These are phyloP conservation scores for Dryadula phaetusa DNA, from an alignment of 2,888 invertebrate species.

Conservation along the genomic window DNA sequence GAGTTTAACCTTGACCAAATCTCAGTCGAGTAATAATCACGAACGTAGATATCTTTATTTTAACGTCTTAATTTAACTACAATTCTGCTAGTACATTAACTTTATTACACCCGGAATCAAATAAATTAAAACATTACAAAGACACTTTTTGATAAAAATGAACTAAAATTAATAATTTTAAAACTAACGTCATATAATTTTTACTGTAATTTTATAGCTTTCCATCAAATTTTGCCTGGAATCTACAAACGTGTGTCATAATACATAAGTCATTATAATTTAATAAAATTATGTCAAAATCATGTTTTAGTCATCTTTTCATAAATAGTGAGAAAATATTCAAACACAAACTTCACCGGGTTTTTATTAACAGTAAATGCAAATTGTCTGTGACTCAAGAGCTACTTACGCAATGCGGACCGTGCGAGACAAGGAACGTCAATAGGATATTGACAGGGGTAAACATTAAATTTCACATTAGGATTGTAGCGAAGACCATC, in stretches of 20 bases:
- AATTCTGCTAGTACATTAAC: not conserved
- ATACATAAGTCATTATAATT: conserved; percentile 10
- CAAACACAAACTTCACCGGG: conserved; percentile 2
- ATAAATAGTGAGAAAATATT: not conserved
- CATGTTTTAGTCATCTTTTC: not conserved
- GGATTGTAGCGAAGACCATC: conserved; percentile 93
- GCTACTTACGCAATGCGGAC: conserved; percentile 86
- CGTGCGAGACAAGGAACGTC: conserved; percentile 91
- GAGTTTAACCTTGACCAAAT: conserved; percentile 14
- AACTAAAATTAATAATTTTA: not conserved
- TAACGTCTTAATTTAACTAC: not conserved
- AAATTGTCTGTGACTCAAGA: conserved; percentile 22
- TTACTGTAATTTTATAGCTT: not conserved
- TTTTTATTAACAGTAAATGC: conserved; percentile 15
- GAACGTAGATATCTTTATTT: not conserved
- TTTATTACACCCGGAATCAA: conserved; percentile 6
- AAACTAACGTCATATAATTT: not conserved
- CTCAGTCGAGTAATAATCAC: not conserved
- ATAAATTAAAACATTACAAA: not conserved
- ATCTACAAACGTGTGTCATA: not conserved
- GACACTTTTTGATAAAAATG: not conserved
- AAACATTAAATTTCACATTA: conserved; percentile 86
- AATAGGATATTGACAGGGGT: conserved; percentile 93
- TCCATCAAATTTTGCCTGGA: not conserved
- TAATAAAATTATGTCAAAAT: not conserved